Percentiles rank a stretch among this genome's conserved stretches.
These are phyloP conservation scores for Megathymus violae DNA, from an alignment of 1,140 invertebrate genomes.

Conservation along the genomic window DNA sequence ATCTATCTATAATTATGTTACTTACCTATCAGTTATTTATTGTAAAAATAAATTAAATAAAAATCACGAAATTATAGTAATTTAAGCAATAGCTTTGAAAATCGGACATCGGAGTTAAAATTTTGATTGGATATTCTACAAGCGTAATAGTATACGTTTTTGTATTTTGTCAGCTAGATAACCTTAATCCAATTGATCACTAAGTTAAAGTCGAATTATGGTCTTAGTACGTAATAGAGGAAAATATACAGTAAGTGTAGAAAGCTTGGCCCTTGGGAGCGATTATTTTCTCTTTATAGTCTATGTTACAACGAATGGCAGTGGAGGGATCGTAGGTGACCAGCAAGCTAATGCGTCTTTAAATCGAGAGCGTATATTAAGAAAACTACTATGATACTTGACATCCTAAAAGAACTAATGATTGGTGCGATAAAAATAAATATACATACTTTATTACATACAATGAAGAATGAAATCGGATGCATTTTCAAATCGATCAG, in stretches of 20 bases:
- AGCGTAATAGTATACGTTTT: constrained; percentile 3
- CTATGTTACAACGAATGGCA: constrained; percentile 30
- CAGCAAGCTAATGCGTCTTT: constrained; percentile 29
- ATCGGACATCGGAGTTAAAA: too few species aligned
- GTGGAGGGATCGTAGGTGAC: constrained; percentile 27
- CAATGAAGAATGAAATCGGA: too few species aligned
- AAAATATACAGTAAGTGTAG: constrained; percentile 32
- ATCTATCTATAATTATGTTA: too few species aligned
- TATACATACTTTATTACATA: too few species aligned
- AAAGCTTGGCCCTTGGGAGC: constrained; percentile 17
- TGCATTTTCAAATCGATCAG: too few species aligned
- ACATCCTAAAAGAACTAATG: too few species aligned
- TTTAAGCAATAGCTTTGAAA: too few species aligned
- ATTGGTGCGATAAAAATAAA: too few species aligned
- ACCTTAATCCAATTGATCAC: constrained; percentile 17
- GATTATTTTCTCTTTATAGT: constrained; percentile 43
- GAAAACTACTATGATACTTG: too few species aligned
- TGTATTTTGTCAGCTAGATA: constrained; percentile 22
- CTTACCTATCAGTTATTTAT: too few species aligned
- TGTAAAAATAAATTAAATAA: too few species aligned
- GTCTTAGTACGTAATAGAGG: constrained; percentile 19
- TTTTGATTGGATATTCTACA: constrained; percentile 30
- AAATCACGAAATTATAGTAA: too few species aligned
- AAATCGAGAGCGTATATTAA: neutral
- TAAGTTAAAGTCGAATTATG: constrained; percentile 10